phyloP scores from a whole-genome alignment of 92 coral and sea anemone genomes.

The Palythoa caribaeorum region DNA sequence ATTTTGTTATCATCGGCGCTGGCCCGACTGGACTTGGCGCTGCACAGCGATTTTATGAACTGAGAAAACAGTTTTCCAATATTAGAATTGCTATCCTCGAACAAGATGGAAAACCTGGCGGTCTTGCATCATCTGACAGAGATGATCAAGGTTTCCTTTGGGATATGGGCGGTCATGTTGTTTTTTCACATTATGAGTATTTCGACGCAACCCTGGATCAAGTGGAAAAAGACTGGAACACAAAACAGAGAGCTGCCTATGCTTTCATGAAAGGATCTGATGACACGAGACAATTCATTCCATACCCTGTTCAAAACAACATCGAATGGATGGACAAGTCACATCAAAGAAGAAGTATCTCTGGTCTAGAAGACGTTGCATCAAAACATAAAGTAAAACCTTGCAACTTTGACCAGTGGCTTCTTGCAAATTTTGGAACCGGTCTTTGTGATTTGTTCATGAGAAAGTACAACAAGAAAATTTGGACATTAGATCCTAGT shows the following conservation, averaged over 20 bases:
- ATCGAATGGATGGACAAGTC: slow-evolving; percentile 66
- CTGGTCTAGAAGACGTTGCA: slow-evolving; percentile 56
- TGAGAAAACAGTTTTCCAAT: slow-evolving; percentile 40
- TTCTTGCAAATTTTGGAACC: slow-evolving; percentile 61
- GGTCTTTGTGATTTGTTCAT: slow-evolving; percentile 66
- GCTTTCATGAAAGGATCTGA: slow-evolving; percentile 77
- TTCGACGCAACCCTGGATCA: slow-evolving; percentile 61
- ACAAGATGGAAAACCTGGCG: slow-evolving; percentile 59
- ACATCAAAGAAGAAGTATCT: slow-evolving; percentile 44
- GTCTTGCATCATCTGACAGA: slow-evolving; percentile 71
- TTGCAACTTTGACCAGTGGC: slow-evolving; percentile 74
- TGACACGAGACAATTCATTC: slow-evolving; percentile 64
- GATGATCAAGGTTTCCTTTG: slow-evolving; percentile 72
- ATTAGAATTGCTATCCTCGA: slow-evolving; percentile 59
- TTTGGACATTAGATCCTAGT: slow-evolving; percentile 73
- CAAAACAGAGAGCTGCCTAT: slow-evolving; percentile 62
- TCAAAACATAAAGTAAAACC: slow-evolving; percentile 26
- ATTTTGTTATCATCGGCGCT: slow-evolving; percentile 65
- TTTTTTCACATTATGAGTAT: slow-evolving; percentile 69
- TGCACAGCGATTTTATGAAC: slow-evolving; percentile 64
- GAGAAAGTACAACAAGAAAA: slow-evolving; percentile 75
- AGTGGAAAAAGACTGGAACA: slow-evolving; percentile 60
- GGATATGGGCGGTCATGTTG: slow-evolving; percentile 84
- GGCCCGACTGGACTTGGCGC: slow-evolving; percentile 81
- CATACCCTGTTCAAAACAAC: slow-evolving; percentile 69